These are phyloP conservation scores for Smithornis capensis DNA, from an alignment of 2,113 vertebrate species.

Conservation along the genomic window DNA sequence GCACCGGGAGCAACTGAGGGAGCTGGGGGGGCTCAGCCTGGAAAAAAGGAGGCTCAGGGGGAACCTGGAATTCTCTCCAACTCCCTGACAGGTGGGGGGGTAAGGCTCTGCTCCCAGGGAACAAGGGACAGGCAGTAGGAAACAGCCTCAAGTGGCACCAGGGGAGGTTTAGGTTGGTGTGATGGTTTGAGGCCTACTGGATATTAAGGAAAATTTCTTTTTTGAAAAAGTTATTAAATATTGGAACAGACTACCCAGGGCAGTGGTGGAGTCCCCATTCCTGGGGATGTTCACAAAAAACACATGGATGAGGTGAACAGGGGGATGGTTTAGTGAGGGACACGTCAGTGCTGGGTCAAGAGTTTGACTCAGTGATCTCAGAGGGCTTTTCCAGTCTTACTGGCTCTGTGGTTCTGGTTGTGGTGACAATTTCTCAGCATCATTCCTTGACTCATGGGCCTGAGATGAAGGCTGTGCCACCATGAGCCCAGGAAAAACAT, in stretches of 20 bases:
- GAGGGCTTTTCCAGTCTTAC: neutral
- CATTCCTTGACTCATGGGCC: neutral
- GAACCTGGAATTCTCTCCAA: neutral
- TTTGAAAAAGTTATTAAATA: neutral
- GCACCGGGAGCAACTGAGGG: neutral
- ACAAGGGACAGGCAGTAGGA: neutral
- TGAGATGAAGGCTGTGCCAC: neutral
- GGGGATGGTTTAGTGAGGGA: neutral
- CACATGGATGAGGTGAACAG: neutral
- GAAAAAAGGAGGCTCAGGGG: neutral
- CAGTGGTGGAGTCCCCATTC: neutral
- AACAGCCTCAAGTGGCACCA: neutral
- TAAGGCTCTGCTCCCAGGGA: neutral
- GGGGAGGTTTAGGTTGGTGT: neutral
- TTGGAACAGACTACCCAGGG: fast-evolving
- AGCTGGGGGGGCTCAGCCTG: neutral
- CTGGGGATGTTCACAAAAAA: neutral
- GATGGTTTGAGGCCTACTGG: too few species aligned
- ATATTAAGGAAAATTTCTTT: neutral
- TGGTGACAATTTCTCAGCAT: neutral
- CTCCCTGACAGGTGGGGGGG: neutral
- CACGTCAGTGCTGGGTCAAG: neutral
- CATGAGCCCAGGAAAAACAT: neutral
- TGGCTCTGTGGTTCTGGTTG: neutral
- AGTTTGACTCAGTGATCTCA: neutral